These are phyloP conservation scores for Anagyrus pseudococci DNA, from an alignment of 2,888 invertebrate species.

Conservation along the genomic window DNA sequence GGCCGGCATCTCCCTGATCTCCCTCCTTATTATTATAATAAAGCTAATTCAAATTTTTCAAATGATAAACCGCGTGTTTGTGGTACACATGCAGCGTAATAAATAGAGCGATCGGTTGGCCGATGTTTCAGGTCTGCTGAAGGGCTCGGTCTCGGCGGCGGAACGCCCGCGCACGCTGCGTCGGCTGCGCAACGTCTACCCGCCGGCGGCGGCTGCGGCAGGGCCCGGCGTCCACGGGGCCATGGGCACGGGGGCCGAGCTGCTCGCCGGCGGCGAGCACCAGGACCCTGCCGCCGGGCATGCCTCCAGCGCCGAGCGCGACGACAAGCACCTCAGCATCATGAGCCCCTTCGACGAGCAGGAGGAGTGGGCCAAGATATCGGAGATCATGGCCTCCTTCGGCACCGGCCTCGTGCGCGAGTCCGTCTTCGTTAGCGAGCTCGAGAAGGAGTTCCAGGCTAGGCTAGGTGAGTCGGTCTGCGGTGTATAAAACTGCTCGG, in stretches of 20 bases:
- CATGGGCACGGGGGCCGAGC: slow-evolving; percentile 54
- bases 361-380: slow-evolving; percentile 96
- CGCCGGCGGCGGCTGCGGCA: slow-evolving; percentile 50
- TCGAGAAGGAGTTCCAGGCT: slow-evolving; percentile 81
- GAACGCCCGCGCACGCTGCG: slow-evolving; percentile 79
- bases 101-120: no score
- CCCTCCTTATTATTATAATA: no score
- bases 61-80: no score
- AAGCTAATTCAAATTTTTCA: no score
- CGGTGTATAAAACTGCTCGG: not conserved
- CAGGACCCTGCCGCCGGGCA: not conserved
- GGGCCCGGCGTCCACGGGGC: slow-evolving; percentile 49
- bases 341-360: slow-evolving; percentile 92
- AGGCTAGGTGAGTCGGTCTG: slow-evolving; percentile 67
- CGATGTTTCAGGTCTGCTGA: slow-evolving; percentile 74
- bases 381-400: slow-evolving; percentile 94
- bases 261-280: slow-evolving; percentile 45
- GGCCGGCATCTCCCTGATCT: no score
- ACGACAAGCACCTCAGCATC: slow-evolving; percentile 64
- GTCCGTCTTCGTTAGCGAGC: slow-evolving; percentile 78
- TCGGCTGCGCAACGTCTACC: slow-evolving; percentile 78
- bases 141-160: slow-evolving; percentile 76
- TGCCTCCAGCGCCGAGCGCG: slow-evolving; percentile 50
- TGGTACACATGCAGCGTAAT: no score
- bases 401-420: slow-evolving; percentile 83